Percentiles rank a stretch among this genome's conserved stretches.
Evolutionary conservation across 2,797 vertebrate species (phyloP).

Genomic region (Naso thynnoides): DNA sequence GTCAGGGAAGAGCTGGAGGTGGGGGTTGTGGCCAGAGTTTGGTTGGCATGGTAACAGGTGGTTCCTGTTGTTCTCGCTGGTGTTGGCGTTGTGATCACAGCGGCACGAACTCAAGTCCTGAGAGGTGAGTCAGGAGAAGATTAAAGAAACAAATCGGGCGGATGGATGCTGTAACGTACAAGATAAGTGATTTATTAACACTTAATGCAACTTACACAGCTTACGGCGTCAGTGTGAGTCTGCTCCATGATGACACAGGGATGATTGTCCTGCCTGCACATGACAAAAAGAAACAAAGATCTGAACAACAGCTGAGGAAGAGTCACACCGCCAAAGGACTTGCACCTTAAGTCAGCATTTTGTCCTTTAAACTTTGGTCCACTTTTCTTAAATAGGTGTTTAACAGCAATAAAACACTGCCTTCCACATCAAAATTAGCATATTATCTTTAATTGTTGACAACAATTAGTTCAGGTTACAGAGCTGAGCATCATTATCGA

Average conservation of each 20-base stretch:
- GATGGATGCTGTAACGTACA: background rate
- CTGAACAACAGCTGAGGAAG: conserved; percentile 29
- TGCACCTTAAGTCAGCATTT: background rate
- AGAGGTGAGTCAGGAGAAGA: background rate
- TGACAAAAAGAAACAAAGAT: conserved; percentile 10
- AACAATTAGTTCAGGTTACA: no score
- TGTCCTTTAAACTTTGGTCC: background rate
- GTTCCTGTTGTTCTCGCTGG: conserved; percentile 73
- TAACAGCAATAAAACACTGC: background rate
- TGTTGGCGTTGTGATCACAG: conserved; percentile 86
- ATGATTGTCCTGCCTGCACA: conserved; percentile 78
- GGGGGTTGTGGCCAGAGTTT: conserved; percentile 62
- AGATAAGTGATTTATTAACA: background rate
- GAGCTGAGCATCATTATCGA: no score
- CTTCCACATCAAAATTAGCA: no score
- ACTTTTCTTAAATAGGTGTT: background rate
- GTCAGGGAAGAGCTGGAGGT: conserved; percentile 79
- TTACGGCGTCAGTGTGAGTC: conserved; percentile 67
- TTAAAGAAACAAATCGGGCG: background rate
- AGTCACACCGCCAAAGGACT: conserved; percentile 19
- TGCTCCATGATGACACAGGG: conserved; percentile 79
- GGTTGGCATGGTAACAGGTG: conserved; percentile 67
- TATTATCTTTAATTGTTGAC: no score
- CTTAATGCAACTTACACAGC: conserved; percentile 74
- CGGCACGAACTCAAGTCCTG: conserved; percentile 66